Evolutionary conservation across 2,888 invertebrate genomes (phyloP), one percentile per base, ranked within the genome.

Genomic region (Drosophila tanythrix): DNA sequence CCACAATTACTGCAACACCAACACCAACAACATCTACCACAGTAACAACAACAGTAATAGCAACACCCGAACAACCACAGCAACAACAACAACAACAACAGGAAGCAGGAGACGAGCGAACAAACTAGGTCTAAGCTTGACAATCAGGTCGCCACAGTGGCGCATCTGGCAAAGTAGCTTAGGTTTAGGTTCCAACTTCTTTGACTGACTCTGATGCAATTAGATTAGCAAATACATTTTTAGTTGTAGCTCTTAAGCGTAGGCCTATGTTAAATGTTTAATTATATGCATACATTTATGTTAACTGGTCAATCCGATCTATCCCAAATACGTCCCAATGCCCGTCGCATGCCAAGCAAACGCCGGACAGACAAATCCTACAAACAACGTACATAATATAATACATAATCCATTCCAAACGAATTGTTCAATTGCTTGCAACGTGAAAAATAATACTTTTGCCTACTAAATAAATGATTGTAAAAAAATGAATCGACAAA

Each of bases 151-250:
- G 81, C 67, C 78, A 38, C 36, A 48, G 3, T 64, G 75, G 76
- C 67, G 71, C 71, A 78, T 80, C 87, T 88, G 83, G 77, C 75
- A 82, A 79, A 68, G 70, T 76, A 76, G 68, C 81, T 82, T 85
- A 74, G 81, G 66, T 71, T 80, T 76, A 80, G 76, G 76, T 68
- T 87, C 69, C 79, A 84, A 89, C 84, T 70, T 83, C 89, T 88
- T 81, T 83, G 86, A 86, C 86, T 86, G 86, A 86, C 90, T 86
- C 90, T 88, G 86, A 86, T 89, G 90, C 88, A 86, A 86, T 83
- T 89, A 86, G 90, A 71, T 81, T 89, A 88, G 81, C 67, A 77
- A 84, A 81, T 70, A 76, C 63, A 67, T 79, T 70, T 74, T 76
- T 81, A 88, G 83, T 72, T 62, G 33, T 88, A 86, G 79, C 46